Evolutionary conservation across 2,113 vertebrate species (phyloP), one percentile per base, ranked within the genome.

Genomic region (Seriola quinqueradiata): DNA sequence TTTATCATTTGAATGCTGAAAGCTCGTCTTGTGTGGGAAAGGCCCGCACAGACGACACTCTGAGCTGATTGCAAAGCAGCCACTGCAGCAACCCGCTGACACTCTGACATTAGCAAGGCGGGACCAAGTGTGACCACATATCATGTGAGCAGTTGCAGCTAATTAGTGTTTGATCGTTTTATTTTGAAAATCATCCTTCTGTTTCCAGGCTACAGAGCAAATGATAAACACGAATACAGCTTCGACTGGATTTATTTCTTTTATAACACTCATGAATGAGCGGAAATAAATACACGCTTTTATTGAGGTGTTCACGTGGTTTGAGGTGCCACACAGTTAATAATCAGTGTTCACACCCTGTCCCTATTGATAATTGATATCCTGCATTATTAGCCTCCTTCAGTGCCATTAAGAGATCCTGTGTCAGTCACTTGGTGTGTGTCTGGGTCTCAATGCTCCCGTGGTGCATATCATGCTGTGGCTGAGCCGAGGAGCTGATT

Each of bases 401-500:
- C 82, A 75, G 54, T 70, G 75, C 57, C 87, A 89, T 87, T 90
- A 78, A 81, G 69, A 86, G 82, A 61, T 69, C 19, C 58, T 79
- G 19, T 7, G 73, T 76, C 23, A 21, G 32, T 59, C 70, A 44
- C 55, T 11, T 19, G 8, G 25, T 80, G 75, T 36, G 54, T 79
- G 42, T 88, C 73, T 46, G 61, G 82, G 52, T 81, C 76, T 79
- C 79, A 50, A 12, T 28, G 67, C 70, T 89, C 80, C 85, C 19
- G 32, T 13, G 75, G 85, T 77, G 78, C 79, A 40, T 76, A 73
- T 87, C 87, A 63, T 42, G 65, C 69, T 70, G 69, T 50, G 79
- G 77, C 71, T 55, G 87, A 89, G 85, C 61, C 70, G 44, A 84
- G 83, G 72, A 83, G 64, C 91, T 89, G 92, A 94, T 92, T 93